These are phyloP conservation scores for Leptodirus hochenwartii DNA, from an alignment of 2,888 invertebrate genomes.

Conservation along the genomic window DNA sequence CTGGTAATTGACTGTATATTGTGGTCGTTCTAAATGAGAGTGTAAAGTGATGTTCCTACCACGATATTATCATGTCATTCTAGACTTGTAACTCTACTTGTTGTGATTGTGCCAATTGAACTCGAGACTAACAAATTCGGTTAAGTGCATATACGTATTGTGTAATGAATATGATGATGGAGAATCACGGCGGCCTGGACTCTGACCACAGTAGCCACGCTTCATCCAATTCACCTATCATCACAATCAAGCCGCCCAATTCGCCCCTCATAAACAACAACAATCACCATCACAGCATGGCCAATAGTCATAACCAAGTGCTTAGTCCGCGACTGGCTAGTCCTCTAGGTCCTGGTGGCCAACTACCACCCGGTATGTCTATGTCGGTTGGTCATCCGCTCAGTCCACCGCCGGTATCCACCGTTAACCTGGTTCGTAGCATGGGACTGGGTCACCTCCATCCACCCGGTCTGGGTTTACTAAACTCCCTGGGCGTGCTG, in stretches of 20 bases:
- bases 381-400: constrained; percentile 40
- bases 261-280: constrained; percentile 28
- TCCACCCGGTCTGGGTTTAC: constrained; percentile 65
- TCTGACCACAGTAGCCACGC: constrained; percentile 39
- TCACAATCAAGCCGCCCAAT: constrained; percentile 28
- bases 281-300: constrained; percentile 20
- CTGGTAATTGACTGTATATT: too few relatives aligned
- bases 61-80: too few relatives aligned
- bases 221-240: constrained; percentile 31
- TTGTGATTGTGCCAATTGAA: too few relatives aligned
- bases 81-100: too few relatives aligned
- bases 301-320: constrained; percentile 23
- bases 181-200: constrained; percentile 36
- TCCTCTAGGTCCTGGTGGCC: constrained; percentile 28
- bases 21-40: too few relatives aligned
- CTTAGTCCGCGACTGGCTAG: constrained; percentile 29
- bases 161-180: constrained; percentile 28
- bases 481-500: constrained; percentile 54
- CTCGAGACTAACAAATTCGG: too few relatives aligned
- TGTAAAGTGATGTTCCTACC: too few relatives aligned
- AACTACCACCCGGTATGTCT: too few relatives aligned
- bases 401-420: constrained; percentile 44
- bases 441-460: constrained; percentile 67
- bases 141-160: too few relatives aligned
- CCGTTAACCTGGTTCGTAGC: constrained; percentile 42